Evolutionary conservation across 2,888 invertebrate species (phyloP).

Genomic region (Poecilobothrus nobilitatus): DNA sequence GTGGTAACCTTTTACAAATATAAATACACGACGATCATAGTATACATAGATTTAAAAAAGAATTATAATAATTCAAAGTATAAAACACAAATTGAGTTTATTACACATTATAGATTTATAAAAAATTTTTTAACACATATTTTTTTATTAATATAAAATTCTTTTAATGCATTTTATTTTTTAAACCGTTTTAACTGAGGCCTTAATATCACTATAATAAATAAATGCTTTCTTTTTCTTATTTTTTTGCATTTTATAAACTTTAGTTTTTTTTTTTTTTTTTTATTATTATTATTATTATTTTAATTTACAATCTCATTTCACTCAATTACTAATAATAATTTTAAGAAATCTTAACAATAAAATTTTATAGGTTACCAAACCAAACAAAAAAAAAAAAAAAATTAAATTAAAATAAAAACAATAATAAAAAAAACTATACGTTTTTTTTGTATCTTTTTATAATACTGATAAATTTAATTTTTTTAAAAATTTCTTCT

Average conservation of each 20-base stretch:
- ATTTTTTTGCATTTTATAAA: background rate
- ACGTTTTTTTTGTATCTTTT: no score
- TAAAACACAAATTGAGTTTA: background rate
- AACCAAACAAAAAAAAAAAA: background rate
- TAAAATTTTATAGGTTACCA: background rate
- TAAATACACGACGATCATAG: background rate
- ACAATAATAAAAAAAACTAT: no score
- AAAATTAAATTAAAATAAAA: no score
- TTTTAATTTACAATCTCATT: no score
- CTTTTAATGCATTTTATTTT: background rate
- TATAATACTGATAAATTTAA: no score
- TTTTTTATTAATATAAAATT: background rate
- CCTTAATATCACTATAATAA: slow-evolving; percentile 4
- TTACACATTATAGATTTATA: background rate
- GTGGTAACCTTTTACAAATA: background rate
- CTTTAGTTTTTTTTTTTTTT: no score
- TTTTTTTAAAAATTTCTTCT: no score
- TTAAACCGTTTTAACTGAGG: slow-evolving; percentile 1
- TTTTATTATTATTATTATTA: no score
- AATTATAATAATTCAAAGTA: background rate
- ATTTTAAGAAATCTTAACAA: background rate
- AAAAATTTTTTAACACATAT: background rate
- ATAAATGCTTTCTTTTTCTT: background rate
- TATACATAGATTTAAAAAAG: background rate
- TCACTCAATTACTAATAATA: background rate